Evolutionary conservation across 92 coral and sea anemone species (phyloP).

Genomic region (Palythoa grandis): DNA sequence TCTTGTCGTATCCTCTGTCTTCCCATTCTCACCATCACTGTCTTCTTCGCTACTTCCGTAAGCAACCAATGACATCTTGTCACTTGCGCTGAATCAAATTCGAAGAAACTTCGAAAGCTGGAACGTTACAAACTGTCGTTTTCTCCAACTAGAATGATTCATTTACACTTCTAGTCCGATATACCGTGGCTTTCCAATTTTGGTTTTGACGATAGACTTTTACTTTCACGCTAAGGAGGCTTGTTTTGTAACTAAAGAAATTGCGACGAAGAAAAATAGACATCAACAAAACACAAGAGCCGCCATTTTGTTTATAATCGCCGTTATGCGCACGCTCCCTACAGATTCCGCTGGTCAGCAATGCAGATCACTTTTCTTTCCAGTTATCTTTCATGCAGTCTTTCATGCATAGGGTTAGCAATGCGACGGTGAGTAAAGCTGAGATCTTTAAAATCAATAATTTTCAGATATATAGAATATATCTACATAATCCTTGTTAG

Average conservation of each 20-base stretch:
- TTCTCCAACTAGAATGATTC: no score
- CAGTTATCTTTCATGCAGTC: no score
- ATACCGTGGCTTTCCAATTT: background rate
- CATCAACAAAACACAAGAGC: background rate
- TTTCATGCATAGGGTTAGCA: no score
- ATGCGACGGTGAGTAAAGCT: no score
- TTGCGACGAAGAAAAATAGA: background rate
- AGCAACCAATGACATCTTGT: conserved; percentile 90
- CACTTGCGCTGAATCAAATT: background rate
- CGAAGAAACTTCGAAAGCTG: background rate
- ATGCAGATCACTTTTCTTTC: no score
- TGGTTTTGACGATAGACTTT: background rate
- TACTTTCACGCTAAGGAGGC: background rate
- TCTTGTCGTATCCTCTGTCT: background rate
- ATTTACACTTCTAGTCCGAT: background rate
- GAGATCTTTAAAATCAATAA: no score
- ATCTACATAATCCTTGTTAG: no score
- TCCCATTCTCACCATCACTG: conserved; percentile 55
- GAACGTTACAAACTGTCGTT: no score
- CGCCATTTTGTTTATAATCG: conserved; percentile 14
- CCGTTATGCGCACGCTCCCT: background rate
- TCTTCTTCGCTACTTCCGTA: conserved; percentile 93
- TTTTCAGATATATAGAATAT: no score
- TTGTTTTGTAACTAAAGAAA: background rate
- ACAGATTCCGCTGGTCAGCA: conserved; percentile 14